Conservation (phyloP, 2,888 invertebrate species). For the Dynastes hyllus region DNA sequence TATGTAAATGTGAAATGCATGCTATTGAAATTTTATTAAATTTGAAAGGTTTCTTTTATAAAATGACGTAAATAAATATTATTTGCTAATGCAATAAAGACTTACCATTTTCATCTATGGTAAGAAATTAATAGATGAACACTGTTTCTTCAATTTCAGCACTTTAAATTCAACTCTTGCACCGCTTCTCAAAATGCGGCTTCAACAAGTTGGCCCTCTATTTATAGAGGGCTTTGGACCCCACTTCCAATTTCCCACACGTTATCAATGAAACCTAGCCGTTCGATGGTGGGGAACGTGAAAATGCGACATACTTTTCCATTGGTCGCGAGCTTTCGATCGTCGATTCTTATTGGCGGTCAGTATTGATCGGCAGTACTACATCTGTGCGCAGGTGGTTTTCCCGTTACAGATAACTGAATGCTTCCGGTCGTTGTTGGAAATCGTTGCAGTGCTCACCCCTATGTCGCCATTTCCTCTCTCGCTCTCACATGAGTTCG, state of each 20-base stretch:
- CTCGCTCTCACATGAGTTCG: slow-evolving; percentile 1
- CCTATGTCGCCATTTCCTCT: slow-evolving; percentile 17
- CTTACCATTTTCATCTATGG: slow-evolving; percentile 52
- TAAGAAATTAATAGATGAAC: slow-evolving; percentile 1
- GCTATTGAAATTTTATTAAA: no score
- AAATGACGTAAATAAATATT: no score
- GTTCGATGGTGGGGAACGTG: slow-evolving; percentile 65
- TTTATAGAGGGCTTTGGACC: slow-evolving; percentile 71
- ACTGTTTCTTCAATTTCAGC: slow-evolving; percentile 26
- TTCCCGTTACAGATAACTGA: slow-evolving; percentile 38
- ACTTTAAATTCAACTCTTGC: slow-evolving; percentile 23
- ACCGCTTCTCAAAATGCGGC: slow-evolving; percentile 63
- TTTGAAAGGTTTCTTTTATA: no score
- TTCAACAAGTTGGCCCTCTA: slow-evolving; percentile 63
- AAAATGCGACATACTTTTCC: slow-evolving; percentile 64
- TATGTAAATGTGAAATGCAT: no score
- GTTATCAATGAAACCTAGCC: slow-evolving; percentile 78
- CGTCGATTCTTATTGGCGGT: slow-evolving; percentile 64
- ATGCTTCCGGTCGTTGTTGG: slow-evolving; percentile 39
- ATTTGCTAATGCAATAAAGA: not conserved
- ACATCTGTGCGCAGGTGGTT: slow-evolving; percentile 60
- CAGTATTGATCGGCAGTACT: slow-evolving; percentile 66
- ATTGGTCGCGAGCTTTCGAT: slow-evolving; percentile 66
- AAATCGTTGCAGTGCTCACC: slow-evolving; percentile 40
- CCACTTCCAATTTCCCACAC: slow-evolving; percentile 75